Percentiles rank a stretch among this genome's conserved stretches.
Conservation (phyloP, 2,113 vertebrate species). For the Cheirogaleus medius region DNA sequence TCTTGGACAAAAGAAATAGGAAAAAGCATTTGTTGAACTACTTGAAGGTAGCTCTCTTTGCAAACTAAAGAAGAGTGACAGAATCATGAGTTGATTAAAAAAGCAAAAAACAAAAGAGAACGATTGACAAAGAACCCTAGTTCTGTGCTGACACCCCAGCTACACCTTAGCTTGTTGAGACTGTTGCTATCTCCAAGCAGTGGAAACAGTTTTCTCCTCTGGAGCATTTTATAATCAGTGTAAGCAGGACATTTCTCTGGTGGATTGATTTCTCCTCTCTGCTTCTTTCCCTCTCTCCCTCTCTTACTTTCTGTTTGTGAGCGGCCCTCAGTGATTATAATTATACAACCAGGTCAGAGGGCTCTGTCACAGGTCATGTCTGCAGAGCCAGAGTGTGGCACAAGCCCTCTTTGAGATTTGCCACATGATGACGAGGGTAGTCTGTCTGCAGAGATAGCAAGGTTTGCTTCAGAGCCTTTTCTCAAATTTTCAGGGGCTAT, state of each 20-base stretch:
- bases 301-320: background rate
- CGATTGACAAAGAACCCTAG: background rate
- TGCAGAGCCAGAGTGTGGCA: background rate
- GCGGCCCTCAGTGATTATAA: background rate
- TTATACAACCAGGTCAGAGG: background rate
- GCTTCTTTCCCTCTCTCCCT: background rate
- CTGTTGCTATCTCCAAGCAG: background rate
- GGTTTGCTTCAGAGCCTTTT: background rate
- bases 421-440: background rate
- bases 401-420: background rate
- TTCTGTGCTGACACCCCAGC: background rate
- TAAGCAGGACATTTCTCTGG: background rate
- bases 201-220: background rate
- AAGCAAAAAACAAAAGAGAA: background rate
- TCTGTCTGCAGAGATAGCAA: constrained; percentile 16
- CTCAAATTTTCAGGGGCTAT: constrained; percentile 37
- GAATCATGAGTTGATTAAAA: background rate
- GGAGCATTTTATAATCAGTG: background rate
- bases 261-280: background rate
- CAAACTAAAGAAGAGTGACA: background rate
- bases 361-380: background rate
- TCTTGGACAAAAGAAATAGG: background rate
- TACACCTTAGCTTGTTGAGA: background rate
- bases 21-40: background rate
- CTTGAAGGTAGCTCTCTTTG: background rate